These are phyloP conservation scores for Chaetura pelagica DNA, from an alignment of 2,113 vertebrate genomes.

Conservation along the genomic window DNA sequence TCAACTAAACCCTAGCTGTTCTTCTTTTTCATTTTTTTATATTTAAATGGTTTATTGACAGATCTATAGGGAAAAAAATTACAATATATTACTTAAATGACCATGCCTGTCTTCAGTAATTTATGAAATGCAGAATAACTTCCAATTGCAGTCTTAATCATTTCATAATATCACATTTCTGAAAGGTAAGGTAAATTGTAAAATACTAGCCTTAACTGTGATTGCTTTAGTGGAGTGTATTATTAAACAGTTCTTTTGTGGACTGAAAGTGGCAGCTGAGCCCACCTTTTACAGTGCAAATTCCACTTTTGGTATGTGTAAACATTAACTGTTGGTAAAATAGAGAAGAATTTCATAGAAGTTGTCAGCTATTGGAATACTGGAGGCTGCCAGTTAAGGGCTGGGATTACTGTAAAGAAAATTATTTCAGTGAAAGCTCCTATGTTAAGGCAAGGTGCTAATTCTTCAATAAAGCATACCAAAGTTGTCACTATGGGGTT, in stretches of 20 bases:
- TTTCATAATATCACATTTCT: background rate
- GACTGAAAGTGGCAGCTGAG: background rate
- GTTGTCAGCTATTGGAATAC: background rate
- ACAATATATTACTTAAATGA: background rate
- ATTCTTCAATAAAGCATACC: background rate
- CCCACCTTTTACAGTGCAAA: background rate
- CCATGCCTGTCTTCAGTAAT: rapidly evolving
- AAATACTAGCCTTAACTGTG: background rate
- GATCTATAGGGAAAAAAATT: background rate
- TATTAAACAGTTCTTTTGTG: background rate
- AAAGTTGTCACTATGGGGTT: background rate
- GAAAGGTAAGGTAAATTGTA: background rate
- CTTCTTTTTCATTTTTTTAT: background rate
- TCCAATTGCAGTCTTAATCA: background rate
- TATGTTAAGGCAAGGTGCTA: background rate
- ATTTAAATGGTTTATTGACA: background rate
- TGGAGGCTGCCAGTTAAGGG: background rate
- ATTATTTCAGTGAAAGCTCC: background rate
- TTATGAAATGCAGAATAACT: background rate
- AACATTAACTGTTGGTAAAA: conserved; percentile 15
- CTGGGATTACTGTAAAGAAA: background rate
- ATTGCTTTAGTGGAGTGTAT: background rate
- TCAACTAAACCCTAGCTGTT: background rate
- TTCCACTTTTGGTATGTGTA: conserved; percentile 6
- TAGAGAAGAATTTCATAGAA: background rate